Percentiles rank a stretch among this genome's conserved stretches.
These are phyloP conservation scores for Stichopus horrens DNA, from an alignment of 53 echinoderm and acorn worm species.

Conservation along the genomic window DNA sequence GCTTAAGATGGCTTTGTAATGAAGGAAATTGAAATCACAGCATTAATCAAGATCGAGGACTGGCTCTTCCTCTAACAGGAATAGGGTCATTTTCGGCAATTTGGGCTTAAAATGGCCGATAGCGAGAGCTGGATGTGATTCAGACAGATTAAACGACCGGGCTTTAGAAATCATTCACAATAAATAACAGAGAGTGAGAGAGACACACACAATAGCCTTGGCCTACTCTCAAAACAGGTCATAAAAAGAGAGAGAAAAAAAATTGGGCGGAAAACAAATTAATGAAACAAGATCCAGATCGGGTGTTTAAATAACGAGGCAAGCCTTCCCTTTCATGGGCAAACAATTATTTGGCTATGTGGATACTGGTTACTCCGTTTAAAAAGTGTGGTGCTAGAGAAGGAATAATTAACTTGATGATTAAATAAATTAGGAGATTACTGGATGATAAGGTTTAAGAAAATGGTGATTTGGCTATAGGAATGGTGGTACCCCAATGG, in stretches of 20 bases:
- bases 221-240: conserved; percentile 42
- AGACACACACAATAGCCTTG: conserved; percentile 38
- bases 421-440: background rate
- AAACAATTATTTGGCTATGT: background rate
- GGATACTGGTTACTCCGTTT: background rate
- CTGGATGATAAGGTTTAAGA: background rate
- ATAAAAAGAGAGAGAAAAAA: background rate
- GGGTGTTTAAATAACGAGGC: background rate
- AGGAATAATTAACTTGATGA: background rate
- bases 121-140: conserved; percentile 29
- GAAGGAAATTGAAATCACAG: conserved; percentile 46
- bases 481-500: too few relatives aligned
- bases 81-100: conserved; percentile 39
- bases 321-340: background rate
- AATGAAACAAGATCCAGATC: background rate
- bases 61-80: conserved; percentile 40
- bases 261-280: background rate
- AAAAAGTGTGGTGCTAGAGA: background rate
- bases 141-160: conserved; percentile 32
- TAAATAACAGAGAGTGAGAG: background rate
- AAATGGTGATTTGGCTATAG: background rate
- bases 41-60: conserved; percentile 39
- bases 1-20: conserved; percentile 35
- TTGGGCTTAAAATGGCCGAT: conserved; percentile 29
- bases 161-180: conserved; percentile 14